phyloP scores from a whole-genome alignment of 2,113 vertebrate genomes.

The Eidolon helvum region DNA sequence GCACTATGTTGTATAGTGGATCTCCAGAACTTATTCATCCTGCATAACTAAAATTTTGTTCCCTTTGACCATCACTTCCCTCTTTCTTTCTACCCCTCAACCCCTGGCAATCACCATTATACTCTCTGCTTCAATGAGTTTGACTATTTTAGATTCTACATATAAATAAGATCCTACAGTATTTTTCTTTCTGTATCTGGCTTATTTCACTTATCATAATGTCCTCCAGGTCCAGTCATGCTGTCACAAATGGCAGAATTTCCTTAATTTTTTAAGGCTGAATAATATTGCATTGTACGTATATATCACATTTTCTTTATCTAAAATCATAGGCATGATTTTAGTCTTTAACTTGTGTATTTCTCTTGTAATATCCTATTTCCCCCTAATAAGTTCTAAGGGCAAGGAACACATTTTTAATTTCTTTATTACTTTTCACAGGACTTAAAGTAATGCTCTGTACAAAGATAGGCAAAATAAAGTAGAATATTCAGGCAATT shows the following conservation, averaged over 20 bases:
- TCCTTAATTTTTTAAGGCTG: neutral
- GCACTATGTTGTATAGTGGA: accelerated
- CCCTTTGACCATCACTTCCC: neutral
- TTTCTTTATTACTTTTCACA: neutral
- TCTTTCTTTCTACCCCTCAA: accelerated
- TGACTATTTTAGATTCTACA: neutral
- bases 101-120: too few species aligned
- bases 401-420: neutral
- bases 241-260: neutral
- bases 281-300: neutral
- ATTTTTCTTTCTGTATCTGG: neutral
- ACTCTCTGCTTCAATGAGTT: neutral
- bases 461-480: neutral
- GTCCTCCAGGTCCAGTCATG: neutral
- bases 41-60: neutral
- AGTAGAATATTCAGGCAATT: neutral
- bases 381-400: neutral
- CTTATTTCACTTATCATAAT: neutral
- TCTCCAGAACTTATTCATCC: neutral
- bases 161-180: too few species aligned
- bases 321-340: neutral
- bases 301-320: neutral
- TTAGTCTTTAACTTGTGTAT: neutral
- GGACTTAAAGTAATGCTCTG: neutral
- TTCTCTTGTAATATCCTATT: neutral